These are phyloP conservation scores for Sebastes vulpes DNA, from an alignment of 2,797 vertebrate genomes.

Conservation along the genomic window DNA sequence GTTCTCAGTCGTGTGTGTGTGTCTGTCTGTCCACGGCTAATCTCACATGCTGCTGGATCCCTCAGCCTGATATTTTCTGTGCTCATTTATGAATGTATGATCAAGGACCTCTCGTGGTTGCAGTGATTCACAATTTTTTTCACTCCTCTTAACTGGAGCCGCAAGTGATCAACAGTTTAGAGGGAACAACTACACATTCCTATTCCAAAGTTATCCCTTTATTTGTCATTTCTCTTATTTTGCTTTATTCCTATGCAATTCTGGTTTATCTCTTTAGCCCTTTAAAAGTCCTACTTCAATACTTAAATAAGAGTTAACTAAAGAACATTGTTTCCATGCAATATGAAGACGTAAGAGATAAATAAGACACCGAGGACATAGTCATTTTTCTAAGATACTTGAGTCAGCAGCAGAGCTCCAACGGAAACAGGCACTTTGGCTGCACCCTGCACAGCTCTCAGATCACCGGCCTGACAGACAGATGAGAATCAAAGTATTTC, in stretches of 20 bases:
- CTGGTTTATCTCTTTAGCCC: background rate
- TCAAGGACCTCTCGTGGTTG: too few relatives aligned
- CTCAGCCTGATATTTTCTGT: background rate
- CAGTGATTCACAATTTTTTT: too few relatives aligned
- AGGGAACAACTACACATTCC: background rate
- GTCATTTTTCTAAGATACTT: background rate
- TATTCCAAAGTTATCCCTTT: background rate
- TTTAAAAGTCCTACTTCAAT: background rate
- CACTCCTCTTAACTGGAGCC: too few relatives aligned
- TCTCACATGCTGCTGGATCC: background rate
- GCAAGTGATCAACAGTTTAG: background rate
- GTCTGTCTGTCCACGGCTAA: background rate
- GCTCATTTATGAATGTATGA: too few relatives aligned
- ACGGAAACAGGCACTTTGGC: constrained; percentile 18
- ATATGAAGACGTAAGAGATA: background rate
- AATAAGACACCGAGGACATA: background rate
- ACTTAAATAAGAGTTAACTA: background rate
- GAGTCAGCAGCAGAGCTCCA: background rate
- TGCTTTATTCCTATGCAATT: background rate
- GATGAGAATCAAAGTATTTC: constrained; percentile 24
- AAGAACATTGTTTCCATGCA: background rate
- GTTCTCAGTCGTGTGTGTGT: background rate
- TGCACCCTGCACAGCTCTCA: background rate
- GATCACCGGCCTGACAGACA: constrained; percentile 5
- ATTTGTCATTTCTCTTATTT: background rate